These are phyloP conservation scores for human DNA, from an alignment of 2,113 vertebrate species.

Conservation along the genomic window GRCh38 chr4:101755501-101756000, in stretches of 20 bases:
- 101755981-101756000: background rate
- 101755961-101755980: background rate
- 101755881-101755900: background rate
- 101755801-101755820: background rate
- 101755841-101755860: background rate
- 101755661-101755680: background rate
- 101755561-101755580: background rate
- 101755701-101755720: background rate
- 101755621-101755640: background rate
- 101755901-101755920: background rate
- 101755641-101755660: background rate
- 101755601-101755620: background rate
- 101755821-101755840: background rate
- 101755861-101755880: background rate
- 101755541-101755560: background rate
- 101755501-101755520: background rate
- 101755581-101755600: background rate
- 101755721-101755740: background rate
- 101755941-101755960: background rate
- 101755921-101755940: background rate
- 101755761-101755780: background rate
- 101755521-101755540: background rate
- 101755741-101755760: background rate
- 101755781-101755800: background rate
- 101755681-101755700: background rate